phyloP scores from a whole-genome alignment of 2,113 vertebrate genomes.

The Burhinus bistriatus region DNA sequence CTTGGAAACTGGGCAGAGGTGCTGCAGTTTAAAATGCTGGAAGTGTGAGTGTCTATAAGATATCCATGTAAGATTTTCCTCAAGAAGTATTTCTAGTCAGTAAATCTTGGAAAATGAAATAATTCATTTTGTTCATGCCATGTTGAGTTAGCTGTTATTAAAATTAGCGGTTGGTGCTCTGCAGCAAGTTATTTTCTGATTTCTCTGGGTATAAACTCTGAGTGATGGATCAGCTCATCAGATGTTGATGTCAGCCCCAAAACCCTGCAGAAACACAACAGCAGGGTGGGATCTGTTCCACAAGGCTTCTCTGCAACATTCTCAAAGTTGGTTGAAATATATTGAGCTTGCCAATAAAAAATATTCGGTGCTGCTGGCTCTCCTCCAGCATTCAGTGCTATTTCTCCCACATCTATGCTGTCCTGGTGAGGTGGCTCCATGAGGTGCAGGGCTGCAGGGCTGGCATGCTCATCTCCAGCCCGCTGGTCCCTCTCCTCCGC shows the following conservation, averaged over 20 bases:
- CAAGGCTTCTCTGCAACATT: neutral
- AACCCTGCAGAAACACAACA: neutral
- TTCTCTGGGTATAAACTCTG: neutral
- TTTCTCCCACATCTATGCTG: neutral
- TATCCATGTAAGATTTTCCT: neutral
- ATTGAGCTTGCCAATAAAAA: neutral
- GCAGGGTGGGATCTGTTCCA: neutral
- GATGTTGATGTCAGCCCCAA: neutral
- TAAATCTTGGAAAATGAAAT: neutral
- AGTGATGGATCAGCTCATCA: neutral
- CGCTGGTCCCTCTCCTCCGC: neutral
- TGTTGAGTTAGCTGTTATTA: neutral
- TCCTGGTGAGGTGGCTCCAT: neutral
- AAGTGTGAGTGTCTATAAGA: neutral
- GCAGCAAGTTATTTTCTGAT: neutral
- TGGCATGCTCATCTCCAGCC: neutral
- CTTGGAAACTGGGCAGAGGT: neutral
- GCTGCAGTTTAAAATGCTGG: neutral
- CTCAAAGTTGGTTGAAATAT: neutral
- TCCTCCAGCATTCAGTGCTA: neutral
- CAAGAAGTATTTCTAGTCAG: neutral
- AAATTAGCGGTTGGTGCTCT: neutral
- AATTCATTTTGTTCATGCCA: neutral
- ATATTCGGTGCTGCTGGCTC: neutral
- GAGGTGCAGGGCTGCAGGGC: neutral